Percentiles rank a stretch among this genome's conserved stretches.
phyloP scores from a whole-genome alignment of 2,888 invertebrate genomes.

The Noctuana brunneofusca region DNA sequence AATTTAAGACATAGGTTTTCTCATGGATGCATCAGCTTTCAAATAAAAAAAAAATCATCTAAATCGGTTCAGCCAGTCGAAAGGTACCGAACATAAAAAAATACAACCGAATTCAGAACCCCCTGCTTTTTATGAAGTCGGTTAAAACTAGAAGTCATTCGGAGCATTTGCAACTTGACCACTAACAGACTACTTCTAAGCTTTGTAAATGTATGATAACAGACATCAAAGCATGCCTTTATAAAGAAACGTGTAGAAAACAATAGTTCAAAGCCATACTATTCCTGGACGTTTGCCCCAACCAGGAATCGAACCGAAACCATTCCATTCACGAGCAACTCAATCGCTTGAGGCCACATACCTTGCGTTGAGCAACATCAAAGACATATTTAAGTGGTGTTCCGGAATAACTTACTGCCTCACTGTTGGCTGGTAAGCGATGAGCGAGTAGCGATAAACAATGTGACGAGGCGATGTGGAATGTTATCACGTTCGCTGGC shows the following conservation, averaged over 20 bases:
- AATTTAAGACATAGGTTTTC: too few species aligned
- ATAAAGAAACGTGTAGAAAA: neutral
- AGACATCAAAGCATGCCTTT: conserved; percentile 18
- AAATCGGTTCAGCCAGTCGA: too few species aligned
- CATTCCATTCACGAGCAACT: conserved; percentile 27
- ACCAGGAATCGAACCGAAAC: conserved; percentile 27
- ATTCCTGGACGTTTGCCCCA: conserved; percentile 10
- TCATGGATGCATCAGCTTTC: too few species aligned
- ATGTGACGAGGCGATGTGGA: too few species aligned
- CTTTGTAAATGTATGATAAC: neutral
- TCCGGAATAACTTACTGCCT: conserved; percentile 17
- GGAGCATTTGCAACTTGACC: neutral
- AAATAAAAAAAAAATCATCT: too few species aligned
- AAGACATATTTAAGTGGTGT: conserved; percentile 29
- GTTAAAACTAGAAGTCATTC: too few species aligned
- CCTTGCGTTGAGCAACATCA: conserved; percentile 28
- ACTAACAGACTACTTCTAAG: neutral
- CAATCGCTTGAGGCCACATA: conserved; percentile 25
- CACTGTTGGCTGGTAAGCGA: neutral
- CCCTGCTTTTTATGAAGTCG: too few species aligned
- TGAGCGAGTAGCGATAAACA: neutral
- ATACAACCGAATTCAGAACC: too few species aligned
- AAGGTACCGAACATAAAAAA: too few species aligned
- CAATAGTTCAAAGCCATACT: conserved; percentile 4
- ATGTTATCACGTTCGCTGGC: too few species aligned